phyloP scores from a whole-genome alignment of 2,797 vertebrate genomes.

The Tragopan temminckii region DNA sequence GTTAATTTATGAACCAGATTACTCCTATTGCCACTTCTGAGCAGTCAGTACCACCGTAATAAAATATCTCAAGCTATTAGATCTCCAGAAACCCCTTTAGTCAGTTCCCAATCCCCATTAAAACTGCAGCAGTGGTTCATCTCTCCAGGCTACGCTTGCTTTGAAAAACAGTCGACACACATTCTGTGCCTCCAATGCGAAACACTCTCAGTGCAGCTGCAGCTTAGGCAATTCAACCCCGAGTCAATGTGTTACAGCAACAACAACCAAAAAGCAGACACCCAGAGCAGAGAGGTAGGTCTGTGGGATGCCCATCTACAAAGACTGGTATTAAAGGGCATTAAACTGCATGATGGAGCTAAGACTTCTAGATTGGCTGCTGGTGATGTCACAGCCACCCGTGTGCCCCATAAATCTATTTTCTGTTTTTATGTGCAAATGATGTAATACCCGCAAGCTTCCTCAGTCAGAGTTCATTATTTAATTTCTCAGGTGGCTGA shows the following conservation, averaged over 20 bases:
- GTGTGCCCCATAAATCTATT: slow-evolving; percentile 38
- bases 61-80: background rate
- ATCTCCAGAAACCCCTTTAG: background rate
- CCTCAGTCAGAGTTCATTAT: slow-evolving; percentile 45
- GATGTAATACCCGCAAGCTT: slow-evolving; percentile 36
- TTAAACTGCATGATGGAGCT: background rate
- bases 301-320: background rate
- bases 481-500: slow-evolving; percentile 73
- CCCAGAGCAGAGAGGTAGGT: background rate
- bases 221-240: background rate
- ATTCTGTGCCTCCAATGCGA: background rate
- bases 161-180: background rate
- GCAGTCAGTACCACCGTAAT: background rate
- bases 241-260: background rate
- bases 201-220: slow-evolving; percentile 9
- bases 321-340: background rate
- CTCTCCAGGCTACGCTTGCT: background rate
- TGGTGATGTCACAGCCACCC: slow-evolving; percentile 24
- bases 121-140: slow-evolving; percentile 22
- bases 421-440: slow-evolving; percentile 60
- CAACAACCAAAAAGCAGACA: background rate
- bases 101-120: background rate
- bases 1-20: background rate
- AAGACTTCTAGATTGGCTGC: slow-evolving; percentile 14
- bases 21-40: background rate